Base-by-base conservation (phyloP, 2,888 invertebrate species). In the Phania funesta region DNA sequence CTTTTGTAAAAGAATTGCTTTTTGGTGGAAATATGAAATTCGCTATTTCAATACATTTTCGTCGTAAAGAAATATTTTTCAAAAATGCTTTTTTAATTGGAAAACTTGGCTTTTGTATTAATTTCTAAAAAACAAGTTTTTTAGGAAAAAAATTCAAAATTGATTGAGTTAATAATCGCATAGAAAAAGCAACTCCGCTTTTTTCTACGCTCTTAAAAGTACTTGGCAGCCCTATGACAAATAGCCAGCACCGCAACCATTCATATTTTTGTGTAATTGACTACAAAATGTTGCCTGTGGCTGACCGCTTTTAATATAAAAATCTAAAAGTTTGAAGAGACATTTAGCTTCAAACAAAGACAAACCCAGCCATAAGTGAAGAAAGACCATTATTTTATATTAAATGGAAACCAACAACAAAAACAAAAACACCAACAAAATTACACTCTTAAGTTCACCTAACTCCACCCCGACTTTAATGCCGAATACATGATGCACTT, bases 201-300 rank as follows among this genome's bases (percentile, higher is more conserved):
- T 35, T 35, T 35, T 1, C 11, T 9, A 13, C 13, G 13, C n/a
- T 2, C 9, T 35, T 38, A 11, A 2, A 38, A 38, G 13, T 13
- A 38, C n/a, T 38, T 13, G 35, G 35, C 4, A n/a, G 3, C 35
- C 18, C 41, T 44, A 7, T 13, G 11, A 18, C 24, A 62, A 24
- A 38, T 0, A 44, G 16, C 1, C n/a, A 58, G 48, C 6, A n/a
- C 29, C 62, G n/a, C 8, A 62, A 56, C 13, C 41, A 26, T n/a
- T 56, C 62, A 62, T 64, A 26, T 38, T 58, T 56, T n/a, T n/a
- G n/a, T n/a, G 24, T 70, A 80, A 75, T 75, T 75, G 70, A 64
- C 74, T 44, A 75, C 64, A 80, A 80, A 75, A 75, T 71, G 75
- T 70, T 80, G 62, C 44, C 68, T 52, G 9, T 48, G 70, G 75